Evolutionary conservation across 1,140 invertebrate species (phyloP).

Genomic region (Drosophila pandora): DNA sequence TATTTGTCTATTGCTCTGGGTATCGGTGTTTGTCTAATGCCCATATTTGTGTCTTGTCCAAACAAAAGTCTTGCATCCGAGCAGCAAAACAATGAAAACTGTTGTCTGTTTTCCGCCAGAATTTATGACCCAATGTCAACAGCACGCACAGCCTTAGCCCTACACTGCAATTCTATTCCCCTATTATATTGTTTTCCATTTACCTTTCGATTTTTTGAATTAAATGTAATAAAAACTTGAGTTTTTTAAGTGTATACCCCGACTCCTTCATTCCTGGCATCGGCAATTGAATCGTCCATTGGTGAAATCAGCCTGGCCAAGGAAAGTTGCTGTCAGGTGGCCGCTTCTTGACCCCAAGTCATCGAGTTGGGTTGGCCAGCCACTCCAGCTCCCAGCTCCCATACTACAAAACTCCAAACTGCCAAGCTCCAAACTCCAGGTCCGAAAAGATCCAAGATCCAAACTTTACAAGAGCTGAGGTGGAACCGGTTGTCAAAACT

Average conservation of each 20-base stretch:
- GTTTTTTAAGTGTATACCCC: not conserved
- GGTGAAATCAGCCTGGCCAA: conserved; percentile 69
- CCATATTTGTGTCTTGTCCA: conserved; percentile 49
- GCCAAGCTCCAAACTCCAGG: conserved; percentile 8
- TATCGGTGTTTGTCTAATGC: conserved; percentile 52
- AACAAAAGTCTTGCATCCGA: conserved; percentile 44
- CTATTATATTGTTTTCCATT: not conserved
- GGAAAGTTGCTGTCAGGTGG: conserved; percentile 60
- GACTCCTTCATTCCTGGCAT: conserved; percentile 6
- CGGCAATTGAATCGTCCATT: conserved; percentile 54
- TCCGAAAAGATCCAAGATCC: not conserved
- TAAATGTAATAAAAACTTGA: not conserved
- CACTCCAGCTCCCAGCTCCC: not conserved
- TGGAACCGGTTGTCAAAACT: conserved; percentile 71
- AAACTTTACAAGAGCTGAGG: not conserved
- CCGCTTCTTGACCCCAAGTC: conserved; percentile 35
- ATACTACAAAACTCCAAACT: conserved; percentile 1
- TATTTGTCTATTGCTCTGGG: conserved; percentile 51
- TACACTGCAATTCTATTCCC: not conserved
- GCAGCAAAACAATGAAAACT: conserved; percentile 55
- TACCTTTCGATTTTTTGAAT: no score
- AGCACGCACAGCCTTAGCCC: conserved; percentile 48
- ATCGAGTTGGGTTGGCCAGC: conserved; percentile 16
- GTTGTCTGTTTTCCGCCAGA: conserved; percentile 63
- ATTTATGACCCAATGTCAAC: conserved; percentile 70